phyloP scores from a whole-genome alignment of 1,140 invertebrate species.

The Drosophila aff. region DNA sequence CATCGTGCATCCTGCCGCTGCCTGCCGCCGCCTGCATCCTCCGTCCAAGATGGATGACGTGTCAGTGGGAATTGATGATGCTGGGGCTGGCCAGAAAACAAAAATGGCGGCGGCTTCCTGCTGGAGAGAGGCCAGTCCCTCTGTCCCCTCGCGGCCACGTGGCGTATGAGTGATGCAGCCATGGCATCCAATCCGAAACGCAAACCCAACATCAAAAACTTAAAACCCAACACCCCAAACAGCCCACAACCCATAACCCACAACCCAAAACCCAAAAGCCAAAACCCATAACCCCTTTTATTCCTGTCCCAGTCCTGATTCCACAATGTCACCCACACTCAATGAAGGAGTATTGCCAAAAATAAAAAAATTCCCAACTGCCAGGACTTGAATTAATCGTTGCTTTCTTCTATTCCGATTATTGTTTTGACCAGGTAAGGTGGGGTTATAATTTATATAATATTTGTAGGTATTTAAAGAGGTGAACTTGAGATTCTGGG shows the following conservation, averaged over 20 bases:
- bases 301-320: not conserved
- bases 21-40: slow-evolving; percentile 5
- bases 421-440: not conserved
- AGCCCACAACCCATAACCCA: too few species aligned
- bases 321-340: slow-evolving; percentile 27
- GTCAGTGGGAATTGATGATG: slow-evolving; percentile 84
- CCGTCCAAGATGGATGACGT: slow-evolving; percentile 79
- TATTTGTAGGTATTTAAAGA: not conserved
- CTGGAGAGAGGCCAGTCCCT: slow-evolving; percentile 8
- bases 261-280: too few species aligned
- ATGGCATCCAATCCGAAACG: slow-evolving; percentile 22
- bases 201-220: not conserved
- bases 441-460: not conserved
- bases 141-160: slow-evolving; percentile 11
- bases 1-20: slow-evolving; percentile 3
- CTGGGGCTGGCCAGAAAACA: slow-evolving; percentile 66
- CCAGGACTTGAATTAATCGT: slow-evolving; percentile 18
- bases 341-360: not conserved
- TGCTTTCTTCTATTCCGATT: not conserved
- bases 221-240: too few species aligned
- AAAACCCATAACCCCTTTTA: not conserved
- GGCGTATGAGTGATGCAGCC: slow-evolving; percentile 49
- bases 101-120: slow-evolving; percentile 69
- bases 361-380: not conserved
- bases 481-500: not conserved